Evolutionary conservation across 2,888 invertebrate species (phyloP), one percentile per base, ranked within the genome.

Genomic region (Papilio elwesi): DNA sequence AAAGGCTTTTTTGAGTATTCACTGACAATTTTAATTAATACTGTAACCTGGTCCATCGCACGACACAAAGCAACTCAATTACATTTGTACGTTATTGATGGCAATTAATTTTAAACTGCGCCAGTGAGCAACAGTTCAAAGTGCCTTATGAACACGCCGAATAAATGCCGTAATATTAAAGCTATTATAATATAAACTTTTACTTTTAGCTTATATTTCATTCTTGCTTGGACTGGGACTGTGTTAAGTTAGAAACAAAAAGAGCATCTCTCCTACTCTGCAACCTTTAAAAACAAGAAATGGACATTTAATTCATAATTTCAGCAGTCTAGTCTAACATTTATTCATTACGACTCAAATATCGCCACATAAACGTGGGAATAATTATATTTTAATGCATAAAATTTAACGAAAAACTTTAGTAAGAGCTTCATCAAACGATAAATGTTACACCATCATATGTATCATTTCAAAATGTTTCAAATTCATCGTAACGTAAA

Each of bases 121-220:
- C 16, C 63, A 63, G 15, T 63, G 63, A 63, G 63, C 63, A 63
- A 63, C 63, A 15, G 15, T 47, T 63, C 63, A 63, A 47, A 63
- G 63, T n/a, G 62, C 15, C 43, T 16, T 47, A 47, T 63, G 6
- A 63, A 63, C 15, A 47, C 47, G 10, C 15, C 15, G 10, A 53
- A 53, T 47, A 10, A 63, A 63, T 63, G 15, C 3, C 12, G 10
- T 47, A 15, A 63, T 12, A 13, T 63, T 63, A 1, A 47, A 62
- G 43, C 9, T 38, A 62, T 38, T 47, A 13, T 15, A 15, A 13
- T 26, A n/a, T 13, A 15, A 43, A 4, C 6, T 15, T n/a, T 0
- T 12, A 6, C 51, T 12, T 43, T 62, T 62, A 36, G 12, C 36
- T 57, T 57, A 26, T 57, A 26, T 26, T 26, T 26, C 26, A 26